Evolutionary conservation across 1,140 invertebrate genomes (phyloP).

Genomic region (Diabrotica virgifera): DNA sequence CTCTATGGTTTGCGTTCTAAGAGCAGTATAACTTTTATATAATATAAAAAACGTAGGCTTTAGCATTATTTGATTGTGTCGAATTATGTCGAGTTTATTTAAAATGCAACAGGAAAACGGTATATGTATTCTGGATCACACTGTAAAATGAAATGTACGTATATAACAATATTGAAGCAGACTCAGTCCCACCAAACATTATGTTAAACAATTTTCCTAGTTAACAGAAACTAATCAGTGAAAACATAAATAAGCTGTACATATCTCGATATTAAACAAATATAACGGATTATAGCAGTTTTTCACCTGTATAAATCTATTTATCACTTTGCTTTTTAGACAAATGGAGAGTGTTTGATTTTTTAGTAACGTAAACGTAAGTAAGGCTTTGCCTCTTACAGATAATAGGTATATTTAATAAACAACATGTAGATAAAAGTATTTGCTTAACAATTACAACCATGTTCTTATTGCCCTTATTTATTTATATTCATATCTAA

Average conservation of each 20-base stretch:
- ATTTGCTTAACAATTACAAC: conserved; percentile 19
- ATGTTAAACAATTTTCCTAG: neutral
- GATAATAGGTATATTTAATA: conserved; percentile 18
- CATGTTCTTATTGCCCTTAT: conserved; percentile 22
- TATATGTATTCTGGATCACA: neutral
- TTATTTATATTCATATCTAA: neutral
- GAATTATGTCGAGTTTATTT: too few species aligned
- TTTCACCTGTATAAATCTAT: conserved; percentile 38
- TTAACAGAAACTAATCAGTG: conserved; percentile 3
- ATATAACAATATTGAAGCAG: conserved; percentile 25
- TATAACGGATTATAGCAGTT: conserved; percentile 33
- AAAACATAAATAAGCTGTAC: conserved; percentile 25
- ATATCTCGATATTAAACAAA: conserved; percentile 21
- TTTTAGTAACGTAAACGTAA: conserved; percentile 3
- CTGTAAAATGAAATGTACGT: conserved; percentile 20
- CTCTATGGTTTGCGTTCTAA: too few species aligned
- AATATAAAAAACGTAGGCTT: too few species aligned
- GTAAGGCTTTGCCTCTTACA: conserved; percentile 9
- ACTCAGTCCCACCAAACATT: conserved; percentile 17
- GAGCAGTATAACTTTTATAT: too few species aligned
- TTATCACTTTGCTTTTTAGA: conserved; percentile 41
- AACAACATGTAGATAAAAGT: conserved; percentile 21
- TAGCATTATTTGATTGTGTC: too few species aligned
- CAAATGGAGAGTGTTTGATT: conserved; percentile 33
- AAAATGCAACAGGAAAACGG: too few species aligned